Evolutionary conservation across 2,113 vertebrate genomes (phyloP).

Genomic region (Progne subis): DNA sequence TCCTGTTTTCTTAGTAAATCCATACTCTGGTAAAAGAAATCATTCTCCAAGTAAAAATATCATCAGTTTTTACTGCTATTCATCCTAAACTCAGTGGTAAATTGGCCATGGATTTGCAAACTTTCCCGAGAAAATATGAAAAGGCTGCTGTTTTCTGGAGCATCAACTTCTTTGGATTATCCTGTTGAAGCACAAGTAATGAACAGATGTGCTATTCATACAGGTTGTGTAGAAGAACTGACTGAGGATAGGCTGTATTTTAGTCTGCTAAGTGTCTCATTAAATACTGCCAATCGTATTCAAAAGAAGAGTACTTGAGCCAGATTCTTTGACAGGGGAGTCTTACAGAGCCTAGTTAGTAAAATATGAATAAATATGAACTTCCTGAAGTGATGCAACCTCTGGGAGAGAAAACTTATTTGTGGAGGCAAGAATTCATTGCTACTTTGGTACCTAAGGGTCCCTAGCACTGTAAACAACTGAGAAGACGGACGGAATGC

Average conservation of each 20-base stretch:
- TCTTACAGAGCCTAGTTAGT: background rate
- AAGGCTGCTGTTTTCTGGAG: background rate
- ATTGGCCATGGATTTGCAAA: background rate
- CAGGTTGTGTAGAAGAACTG: background rate
- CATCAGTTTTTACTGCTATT: background rate
- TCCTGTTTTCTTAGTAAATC: background rate
- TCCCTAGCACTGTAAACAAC: background rate
- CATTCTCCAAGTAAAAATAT: background rate
- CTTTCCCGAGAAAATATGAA: background rate
- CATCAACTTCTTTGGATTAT: background rate
- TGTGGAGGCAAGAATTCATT: background rate
- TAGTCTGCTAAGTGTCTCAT: background rate
- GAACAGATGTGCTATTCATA: conserved; percentile 32
- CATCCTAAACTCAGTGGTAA: background rate
- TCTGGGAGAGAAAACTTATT: background rate
- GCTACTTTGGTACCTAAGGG: background rate
- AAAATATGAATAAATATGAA: conserved; percentile 23
- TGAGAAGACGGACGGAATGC: background rate
- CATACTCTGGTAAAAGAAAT: background rate
- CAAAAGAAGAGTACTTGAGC: background rate
- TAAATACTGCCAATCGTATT: background rate
- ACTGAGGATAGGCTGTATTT: background rate
- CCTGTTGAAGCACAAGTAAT: background rate
- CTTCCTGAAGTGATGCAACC: background rate
- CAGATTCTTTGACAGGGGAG: background rate